These are phyloP conservation scores for Trissolcus basalis DNA, from an alignment of 1,140 invertebrate species.

Conservation along the genomic window DNA sequence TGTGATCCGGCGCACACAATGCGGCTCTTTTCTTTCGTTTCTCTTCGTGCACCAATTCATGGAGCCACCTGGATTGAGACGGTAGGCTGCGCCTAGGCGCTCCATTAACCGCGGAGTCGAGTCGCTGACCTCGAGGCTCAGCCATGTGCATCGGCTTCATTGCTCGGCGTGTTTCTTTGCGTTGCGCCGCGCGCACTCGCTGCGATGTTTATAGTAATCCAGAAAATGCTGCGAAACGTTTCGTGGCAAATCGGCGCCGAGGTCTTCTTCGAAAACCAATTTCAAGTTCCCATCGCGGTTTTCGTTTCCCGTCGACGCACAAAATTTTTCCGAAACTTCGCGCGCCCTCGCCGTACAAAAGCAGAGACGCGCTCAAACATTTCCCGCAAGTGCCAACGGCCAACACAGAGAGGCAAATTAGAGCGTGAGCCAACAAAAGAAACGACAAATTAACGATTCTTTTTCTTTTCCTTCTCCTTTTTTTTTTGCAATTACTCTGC, in stretches of 20 bases:
- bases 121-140: constrained; percentile 75
- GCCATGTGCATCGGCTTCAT: constrained; percentile 73
- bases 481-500: too few species aligned
- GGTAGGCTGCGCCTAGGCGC: constrained; percentile 67
- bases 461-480: too few species aligned
- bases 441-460: constrained; percentile 14
- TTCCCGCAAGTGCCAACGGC: too few species aligned
- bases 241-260: constrained; percentile 50
- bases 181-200: constrained; percentile 56
- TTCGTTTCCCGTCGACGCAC: too few species aligned
- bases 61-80: constrained; percentile 66
- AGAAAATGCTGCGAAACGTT: constrained; percentile 63
- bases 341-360: too few species aligned
- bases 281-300: constrained; percentile 42
- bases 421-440: constrained; percentile 48
- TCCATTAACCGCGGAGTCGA: constrained; percentile 73
- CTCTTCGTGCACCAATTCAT: constrained; percentile 72
- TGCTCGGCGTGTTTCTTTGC: constrained; percentile 62
- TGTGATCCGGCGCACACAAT: constrained; percentile 53
- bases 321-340: constrained; percentile 7
- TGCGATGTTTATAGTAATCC: constrained; percentile 71
- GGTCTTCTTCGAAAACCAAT: constrained; percentile 58
- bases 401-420: constrained; percentile 34
- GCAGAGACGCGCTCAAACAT: too few species aligned
- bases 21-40: constrained; percentile 54